These are phyloP conservation scores for Caradrina clavipalpis DNA, from an alignment of 2,888 invertebrate species.

Conservation along the genomic window DNA sequence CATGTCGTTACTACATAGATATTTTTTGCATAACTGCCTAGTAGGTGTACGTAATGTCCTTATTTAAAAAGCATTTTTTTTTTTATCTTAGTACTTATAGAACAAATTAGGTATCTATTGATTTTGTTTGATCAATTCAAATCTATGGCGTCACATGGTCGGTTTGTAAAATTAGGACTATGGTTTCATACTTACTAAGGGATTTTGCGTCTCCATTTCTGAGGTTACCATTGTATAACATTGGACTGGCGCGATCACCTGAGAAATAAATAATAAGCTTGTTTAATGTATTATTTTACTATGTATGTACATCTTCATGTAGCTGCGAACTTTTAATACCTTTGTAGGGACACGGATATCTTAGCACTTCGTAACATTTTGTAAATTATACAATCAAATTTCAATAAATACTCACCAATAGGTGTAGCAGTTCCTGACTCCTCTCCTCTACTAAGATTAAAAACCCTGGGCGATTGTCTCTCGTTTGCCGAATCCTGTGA, in stretches of 20 bases:
- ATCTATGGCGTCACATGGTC: too few relatives aligned
- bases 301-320: too few relatives aligned
- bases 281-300: too few relatives aligned
- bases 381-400: neutral
- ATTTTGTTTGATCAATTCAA: neutral
- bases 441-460: constrained; percentile 70
- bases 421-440: constrained; percentile 79
- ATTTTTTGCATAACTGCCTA: neutral
- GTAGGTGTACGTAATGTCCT: constrained; percentile 3
- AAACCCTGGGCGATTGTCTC: constrained; percentile 66
- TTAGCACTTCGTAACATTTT: neutral
- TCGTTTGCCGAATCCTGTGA: constrained; percentile 78
- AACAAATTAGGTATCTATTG: too few relatives aligned
- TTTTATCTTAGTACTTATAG: neutral
- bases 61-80: neutral
- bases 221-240: constrained; percentile 75
- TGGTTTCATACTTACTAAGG: constrained; percentile 76
- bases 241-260: constrained; percentile 78
- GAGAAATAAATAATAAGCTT: constrained; percentile 12
- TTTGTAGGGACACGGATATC: neutral
- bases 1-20: constrained; percentile 4
- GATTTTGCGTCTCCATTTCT: constrained; percentile 84
- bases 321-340: too few relatives aligned
- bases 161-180: neutral
- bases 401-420: constrained; percentile 68